Base-by-base conservation (phyloP, 2,888 invertebrate genomes). In the Erannis defoliaria region DNA sequence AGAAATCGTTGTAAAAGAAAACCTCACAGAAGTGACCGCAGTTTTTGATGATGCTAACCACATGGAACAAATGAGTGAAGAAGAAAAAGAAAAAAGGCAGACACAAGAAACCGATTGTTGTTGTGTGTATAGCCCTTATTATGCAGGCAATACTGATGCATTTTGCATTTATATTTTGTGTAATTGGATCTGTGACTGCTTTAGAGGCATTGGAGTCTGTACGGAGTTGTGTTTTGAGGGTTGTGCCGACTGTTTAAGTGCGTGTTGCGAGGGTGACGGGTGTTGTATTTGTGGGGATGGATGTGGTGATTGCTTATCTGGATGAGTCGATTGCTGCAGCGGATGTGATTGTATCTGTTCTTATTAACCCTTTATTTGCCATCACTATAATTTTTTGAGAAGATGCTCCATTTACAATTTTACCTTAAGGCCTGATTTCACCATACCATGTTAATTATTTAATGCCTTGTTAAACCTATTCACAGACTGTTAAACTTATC, bases 191-290 rank as follows among this genome's bases (percentile, higher is more conserved):
- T 66, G 71, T 0, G 49, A 67, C 9, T 71, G 72, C 42, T 81
- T 75, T 48, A 62, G 71, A 35, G 55, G 56, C 0, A 59, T 77
- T 1, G 64, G 65, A 9, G 64, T 68, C 2, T 79, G 78, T 49
- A 73, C 75, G 0, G 78, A 81, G 3, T 46, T 18, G 0, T 78
- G 75, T 55, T 80, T 75, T 29, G 74, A 78, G 0, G 57, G 63
- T 0, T 81, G 77, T 54, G 80, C 78, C 0, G 56, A 65, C 29
- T 74, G 74, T 43, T 61, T 78, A 8, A 71, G 49, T 6, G 59
- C 70, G 19, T 79, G 82, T 42, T 83, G 83, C 45, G 68, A 70
- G 9, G 45, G 53, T 14, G 43, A 63, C 12, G 61, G 46, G 5
- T 54, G 48, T 48, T 49, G 40, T 14, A 16, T 45, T 26, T 57